Evolutionary conservation across 1,140 invertebrate species (phyloP).

Genomic region (Tenebrio molitor): DNA sequence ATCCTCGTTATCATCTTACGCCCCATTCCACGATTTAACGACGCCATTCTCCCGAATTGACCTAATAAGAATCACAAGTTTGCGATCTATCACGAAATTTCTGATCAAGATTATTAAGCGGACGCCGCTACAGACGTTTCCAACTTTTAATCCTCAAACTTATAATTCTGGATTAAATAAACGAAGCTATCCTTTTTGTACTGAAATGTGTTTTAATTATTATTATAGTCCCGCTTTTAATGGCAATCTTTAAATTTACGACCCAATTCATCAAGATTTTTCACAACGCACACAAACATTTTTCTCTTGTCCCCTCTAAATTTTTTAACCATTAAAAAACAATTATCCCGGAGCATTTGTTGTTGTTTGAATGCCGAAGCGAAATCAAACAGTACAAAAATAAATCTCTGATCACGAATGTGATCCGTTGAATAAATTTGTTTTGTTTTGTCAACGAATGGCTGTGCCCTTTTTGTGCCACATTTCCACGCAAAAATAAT

Average conservation of each 20-base stretch:
- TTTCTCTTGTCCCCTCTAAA: too few species aligned
- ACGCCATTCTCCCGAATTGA: constrained; percentile 14
- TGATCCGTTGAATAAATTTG: too few species aligned
- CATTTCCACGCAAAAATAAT: too few species aligned
- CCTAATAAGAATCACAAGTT: constrained; percentile 28
- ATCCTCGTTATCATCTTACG: background rate
- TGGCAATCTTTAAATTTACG: background rate
- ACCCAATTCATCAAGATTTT: too few species aligned
- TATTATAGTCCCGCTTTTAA: background rate
- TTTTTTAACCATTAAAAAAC: too few species aligned
- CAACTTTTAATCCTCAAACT: constrained; percentile 23
- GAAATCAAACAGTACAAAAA: too few species aligned
- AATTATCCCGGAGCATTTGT: too few species aligned
- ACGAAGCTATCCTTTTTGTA: constrained; percentile 26
- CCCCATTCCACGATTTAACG: background rate
- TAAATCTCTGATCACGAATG: too few species aligned
- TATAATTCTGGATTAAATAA: constrained; percentile 1
- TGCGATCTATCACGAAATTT: constrained; percentile 19
- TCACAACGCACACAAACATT: too few species aligned
- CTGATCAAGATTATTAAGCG: constrained; percentile 23
- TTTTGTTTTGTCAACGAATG: too few species aligned
- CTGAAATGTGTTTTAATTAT: constrained; percentile 1
- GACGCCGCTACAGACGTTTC: background rate
- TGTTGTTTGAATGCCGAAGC: too few species aligned
- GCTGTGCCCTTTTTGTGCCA: too few species aligned